These are phyloP conservation scores for Scaptodrosophila latifasciaeformis DNA, from an alignment of 2,888 invertebrate genomes.

Conservation along the genomic window DNA sequence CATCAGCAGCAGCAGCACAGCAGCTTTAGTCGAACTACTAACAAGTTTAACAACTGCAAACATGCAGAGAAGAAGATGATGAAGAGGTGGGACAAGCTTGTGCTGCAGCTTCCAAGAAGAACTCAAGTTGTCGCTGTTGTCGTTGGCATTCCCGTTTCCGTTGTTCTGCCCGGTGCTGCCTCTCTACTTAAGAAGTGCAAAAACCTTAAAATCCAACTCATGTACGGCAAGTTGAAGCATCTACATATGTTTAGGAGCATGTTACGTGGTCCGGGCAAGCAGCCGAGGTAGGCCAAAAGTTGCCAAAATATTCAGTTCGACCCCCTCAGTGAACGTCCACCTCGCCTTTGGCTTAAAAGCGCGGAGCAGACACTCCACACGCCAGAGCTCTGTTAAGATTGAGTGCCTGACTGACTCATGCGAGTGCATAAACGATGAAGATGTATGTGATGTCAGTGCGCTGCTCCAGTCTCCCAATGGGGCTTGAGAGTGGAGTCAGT, in stretches of 20 bases:
- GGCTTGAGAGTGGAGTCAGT: no score
- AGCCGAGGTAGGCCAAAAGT: neutral
- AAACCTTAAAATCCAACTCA: constrained; percentile 3
- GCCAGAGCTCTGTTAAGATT: neutral
- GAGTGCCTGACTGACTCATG: constrained; percentile 1
- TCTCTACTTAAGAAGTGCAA: neutral
- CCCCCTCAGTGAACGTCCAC: neutral
- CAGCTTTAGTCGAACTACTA: neutral
- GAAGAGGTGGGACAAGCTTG: no score
- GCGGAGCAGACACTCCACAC: neutral
- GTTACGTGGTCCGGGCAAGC: neutral
- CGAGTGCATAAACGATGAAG: neutral
- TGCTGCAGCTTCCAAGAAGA: neutral
- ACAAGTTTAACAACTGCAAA: neutral
- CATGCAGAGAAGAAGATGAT: no score
- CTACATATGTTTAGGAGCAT: neutral
- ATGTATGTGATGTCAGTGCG: neutral
- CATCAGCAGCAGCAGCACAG: neutral
- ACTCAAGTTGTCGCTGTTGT: neutral
- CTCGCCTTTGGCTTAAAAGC: neutral
- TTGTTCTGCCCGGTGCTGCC: neutral
- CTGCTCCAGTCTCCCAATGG: no score
- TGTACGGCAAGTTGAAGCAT: neutral
- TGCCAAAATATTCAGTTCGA: constrained; percentile 7
- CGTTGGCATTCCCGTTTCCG: no score